A percentile compares a stretch with the other conserved stretches of the same genome.
phyloP scores from a whole-genome alignment of 2,888 invertebrate species.

The Petrolisthes manimaculis region DNA sequence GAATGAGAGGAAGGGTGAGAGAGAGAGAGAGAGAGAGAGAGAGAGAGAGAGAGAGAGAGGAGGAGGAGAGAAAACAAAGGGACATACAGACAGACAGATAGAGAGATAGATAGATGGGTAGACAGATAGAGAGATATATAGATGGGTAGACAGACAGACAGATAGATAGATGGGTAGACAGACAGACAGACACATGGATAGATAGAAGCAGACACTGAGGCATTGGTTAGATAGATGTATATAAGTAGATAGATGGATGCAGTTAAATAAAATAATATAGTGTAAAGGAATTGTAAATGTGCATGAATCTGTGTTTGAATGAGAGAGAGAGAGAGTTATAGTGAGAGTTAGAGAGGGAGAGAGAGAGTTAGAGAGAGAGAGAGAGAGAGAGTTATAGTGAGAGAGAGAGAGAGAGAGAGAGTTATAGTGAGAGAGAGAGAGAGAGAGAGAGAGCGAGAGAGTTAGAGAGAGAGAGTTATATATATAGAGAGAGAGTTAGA shows the following conservation, averaged over 20 bases:
- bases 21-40: slow-evolving; percentile 16
- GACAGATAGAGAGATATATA: not conserved
- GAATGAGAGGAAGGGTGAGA: not conserved
- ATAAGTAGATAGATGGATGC: not conserved
- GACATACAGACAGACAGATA: not conserved
- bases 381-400: no score
- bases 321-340: not conserved
- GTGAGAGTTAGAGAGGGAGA: not conserved
- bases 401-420: no score
- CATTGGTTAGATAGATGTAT: not conserved
- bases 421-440: no score
- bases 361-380: not conserved
- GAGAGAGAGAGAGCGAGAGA: no score
- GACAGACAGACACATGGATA: not conserved
- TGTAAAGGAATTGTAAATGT: not conserved
- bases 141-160: not conserved
- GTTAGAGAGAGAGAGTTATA: no score
- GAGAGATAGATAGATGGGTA: not conserved
- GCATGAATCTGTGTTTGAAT: not conserved
- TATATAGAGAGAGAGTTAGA: no score
- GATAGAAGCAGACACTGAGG: not conserved
- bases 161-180: not conserved
- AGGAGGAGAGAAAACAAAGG: slow-evolving; percentile 10
- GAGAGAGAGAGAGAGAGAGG: slow-evolving; percentile 14
- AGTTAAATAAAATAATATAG: not conserved